A percentile compares a stretch with the other conserved stretches of the same genome.
Conservation (phyloP, 2,888 invertebrate genomes). For the Polydrusus cervinus region DNA sequence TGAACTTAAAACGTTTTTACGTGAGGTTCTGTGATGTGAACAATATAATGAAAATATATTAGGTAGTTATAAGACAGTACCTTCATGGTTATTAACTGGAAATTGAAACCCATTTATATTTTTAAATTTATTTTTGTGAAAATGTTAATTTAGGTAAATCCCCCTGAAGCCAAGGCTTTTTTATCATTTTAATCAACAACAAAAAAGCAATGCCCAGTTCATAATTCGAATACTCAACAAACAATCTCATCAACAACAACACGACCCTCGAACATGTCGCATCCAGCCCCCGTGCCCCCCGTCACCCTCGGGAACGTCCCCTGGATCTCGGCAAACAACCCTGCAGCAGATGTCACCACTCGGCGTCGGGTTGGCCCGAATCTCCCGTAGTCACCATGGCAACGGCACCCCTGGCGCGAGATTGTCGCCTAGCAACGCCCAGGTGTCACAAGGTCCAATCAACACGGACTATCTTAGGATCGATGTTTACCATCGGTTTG, state of each 20-base stretch:
- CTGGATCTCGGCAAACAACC: slow-evolving; percentile 27
- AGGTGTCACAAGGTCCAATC: slow-evolving; percentile 71
- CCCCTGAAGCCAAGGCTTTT: no score
- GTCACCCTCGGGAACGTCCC: slow-evolving; percentile 16
- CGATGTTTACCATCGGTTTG: slow-evolving; percentile 67
- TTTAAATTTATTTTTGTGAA: no score
- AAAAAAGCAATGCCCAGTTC: no score
- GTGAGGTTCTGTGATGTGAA: no score
- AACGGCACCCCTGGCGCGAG: slow-evolving; percentile 61
- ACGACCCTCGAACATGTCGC: slow-evolving; percentile 37
- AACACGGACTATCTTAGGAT: slow-evolving; percentile 71
- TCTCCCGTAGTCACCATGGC: slow-evolving; percentile 60
- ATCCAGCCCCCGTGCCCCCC: slow-evolving; percentile 16
- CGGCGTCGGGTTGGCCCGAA: slow-evolving; percentile 51
- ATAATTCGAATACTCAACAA: slow-evolving; percentile 25
- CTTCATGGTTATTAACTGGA: no score
- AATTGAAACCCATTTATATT: no score
- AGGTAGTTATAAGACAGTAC: no score
- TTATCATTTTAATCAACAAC: no score
- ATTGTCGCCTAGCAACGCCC: slow-evolving; percentile 70
- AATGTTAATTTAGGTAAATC: no score
- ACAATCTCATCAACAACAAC: slow-evolving; percentile 37
- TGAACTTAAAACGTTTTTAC: no score
- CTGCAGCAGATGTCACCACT: slow-evolving; percentile 54
- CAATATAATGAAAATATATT: no score